A percentile compares a stretch with the other conserved stretches of the same genome.
These are phyloP conservation scores for Riparia riparia DNA, from an alignment of 2,113 vertebrate genomes.

Conservation along the genomic window DNA sequence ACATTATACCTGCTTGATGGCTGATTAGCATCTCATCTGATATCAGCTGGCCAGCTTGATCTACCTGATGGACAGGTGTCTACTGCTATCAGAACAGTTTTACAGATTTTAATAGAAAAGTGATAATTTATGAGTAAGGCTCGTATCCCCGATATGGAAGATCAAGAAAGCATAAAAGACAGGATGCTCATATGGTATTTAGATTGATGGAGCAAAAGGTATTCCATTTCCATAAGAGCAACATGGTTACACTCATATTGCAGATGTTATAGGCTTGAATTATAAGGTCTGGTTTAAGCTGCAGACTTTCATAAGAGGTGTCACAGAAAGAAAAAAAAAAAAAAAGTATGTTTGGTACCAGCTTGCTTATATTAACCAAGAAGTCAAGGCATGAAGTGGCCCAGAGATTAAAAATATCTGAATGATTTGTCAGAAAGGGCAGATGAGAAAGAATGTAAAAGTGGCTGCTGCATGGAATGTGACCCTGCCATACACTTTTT, in stretches of 20 bases:
- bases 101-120: background rate
- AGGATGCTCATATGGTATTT: background rate
- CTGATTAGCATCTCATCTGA: background rate
- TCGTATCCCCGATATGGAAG: fast-evolving
- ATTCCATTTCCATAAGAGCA: background rate
- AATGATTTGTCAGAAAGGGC: background rate
- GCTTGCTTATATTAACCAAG: background rate
- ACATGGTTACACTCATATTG: background rate
- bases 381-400: background rate
- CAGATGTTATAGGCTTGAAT: background rate
- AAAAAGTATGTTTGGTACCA: background rate
- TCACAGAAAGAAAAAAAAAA: background rate
- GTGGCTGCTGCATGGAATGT: background rate
- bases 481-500: background rate
- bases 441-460: background rate
- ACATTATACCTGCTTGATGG: background rate
- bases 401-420: background rate
- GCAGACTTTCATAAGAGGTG: background rate
- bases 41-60: background rate
- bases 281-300: background rate
- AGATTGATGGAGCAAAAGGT: background rate
- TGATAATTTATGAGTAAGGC: background rate
- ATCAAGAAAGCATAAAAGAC: background rate
- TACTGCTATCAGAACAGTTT: background rate
- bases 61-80: background rate